Conservation (phyloP, 2,888 invertebrate species). For the Slavum lentiscoides region DNA sequence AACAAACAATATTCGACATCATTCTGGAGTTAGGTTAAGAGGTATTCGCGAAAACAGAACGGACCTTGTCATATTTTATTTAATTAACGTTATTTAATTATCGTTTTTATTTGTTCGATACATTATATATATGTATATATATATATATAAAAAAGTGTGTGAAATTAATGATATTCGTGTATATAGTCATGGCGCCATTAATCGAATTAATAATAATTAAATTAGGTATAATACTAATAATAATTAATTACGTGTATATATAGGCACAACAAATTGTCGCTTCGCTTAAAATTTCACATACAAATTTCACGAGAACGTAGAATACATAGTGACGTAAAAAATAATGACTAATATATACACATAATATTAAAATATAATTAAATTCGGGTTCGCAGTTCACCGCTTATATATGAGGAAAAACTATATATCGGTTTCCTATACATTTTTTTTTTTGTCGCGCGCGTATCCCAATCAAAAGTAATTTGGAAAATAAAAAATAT, state of each 20-base stretch:
- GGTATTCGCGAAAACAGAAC: slow-evolving; percentile 18
- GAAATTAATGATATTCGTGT: slow-evolving; percentile 7
- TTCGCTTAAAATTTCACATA: background rate
- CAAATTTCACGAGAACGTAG: background rate
- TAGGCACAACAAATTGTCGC: background rate
- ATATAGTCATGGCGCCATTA: background rate
- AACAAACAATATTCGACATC: background rate
- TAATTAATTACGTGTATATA: no score
- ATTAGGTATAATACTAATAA: background rate
- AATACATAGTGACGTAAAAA: background rate
- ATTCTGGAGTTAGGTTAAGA: background rate
- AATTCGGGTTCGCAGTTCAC: no score
- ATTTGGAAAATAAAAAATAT: no score
- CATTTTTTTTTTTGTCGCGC: no score
- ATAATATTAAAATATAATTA: no score
- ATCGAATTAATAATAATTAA: background rate
- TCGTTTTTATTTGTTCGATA: background rate
- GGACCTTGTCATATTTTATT: background rate
- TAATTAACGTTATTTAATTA: slow-evolving; percentile 2
- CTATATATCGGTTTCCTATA: no score
- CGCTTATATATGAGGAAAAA: no score
- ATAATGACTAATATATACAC: no score
- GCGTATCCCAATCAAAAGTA: no score
- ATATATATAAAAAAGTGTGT: background rate
- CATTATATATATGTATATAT: background rate